Percentiles rank a stretch among this genome's conserved stretches.
These are phyloP conservation scores for Artibeus lituratus DNA, from an alignment of 2,797 vertebrate species.

Conservation along the genomic window DNA sequence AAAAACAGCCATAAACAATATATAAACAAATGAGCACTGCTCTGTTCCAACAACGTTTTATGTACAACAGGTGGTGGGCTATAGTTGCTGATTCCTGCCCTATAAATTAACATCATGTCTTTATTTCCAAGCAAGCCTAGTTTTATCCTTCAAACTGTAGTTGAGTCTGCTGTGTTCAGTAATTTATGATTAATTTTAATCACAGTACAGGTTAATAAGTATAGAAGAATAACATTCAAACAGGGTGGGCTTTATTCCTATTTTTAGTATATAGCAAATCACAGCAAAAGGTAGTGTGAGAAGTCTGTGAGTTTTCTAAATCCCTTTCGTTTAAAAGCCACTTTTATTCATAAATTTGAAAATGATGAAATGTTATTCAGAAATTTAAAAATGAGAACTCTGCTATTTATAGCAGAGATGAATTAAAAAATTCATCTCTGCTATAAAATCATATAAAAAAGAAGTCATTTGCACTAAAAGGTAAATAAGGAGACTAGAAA, in stretches of 20 bases:
- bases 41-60: conserved; percentile 7
- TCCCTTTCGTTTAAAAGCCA: conserved; percentile 2
- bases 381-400: background rate
- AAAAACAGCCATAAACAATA: background rate
- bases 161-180: background rate
- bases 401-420: no score
- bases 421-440: background rate
- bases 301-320: background rate
- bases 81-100: background rate
- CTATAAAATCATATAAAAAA: background rate
- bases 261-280: background rate
- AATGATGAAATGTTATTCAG: background rate
- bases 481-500: background rate
- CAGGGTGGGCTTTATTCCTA: background rate
- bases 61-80: background rate
- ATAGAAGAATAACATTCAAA: background rate
- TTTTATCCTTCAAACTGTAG: background rate
- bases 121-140: background rate
- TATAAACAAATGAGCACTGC: background rate
- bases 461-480: background rate
- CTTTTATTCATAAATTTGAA: conserved; percentile 6
- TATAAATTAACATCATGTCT: background rate
- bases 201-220: conserved; percentile 3
- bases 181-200: conserved; percentile 15
- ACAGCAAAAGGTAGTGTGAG: background rate